These are phyloP conservation scores for Rhynchonycteris naso DNA, from an alignment of 2,797 vertebrate species.

Conservation along the genomic window DNA sequence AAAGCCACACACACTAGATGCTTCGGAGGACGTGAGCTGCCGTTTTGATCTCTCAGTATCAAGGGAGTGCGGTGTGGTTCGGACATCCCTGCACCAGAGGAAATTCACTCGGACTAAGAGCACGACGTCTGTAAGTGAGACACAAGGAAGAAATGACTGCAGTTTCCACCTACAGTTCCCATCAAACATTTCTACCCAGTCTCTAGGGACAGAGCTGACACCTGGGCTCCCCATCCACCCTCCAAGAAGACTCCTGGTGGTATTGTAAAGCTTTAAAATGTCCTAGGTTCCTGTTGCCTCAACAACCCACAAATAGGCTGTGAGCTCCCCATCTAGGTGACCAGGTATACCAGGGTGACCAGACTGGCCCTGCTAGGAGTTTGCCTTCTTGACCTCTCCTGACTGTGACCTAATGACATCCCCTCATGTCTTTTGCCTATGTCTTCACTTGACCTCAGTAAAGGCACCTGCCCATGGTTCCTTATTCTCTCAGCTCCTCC, in stretches of 20 bases:
- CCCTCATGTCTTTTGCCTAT: neutral
- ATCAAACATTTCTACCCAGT: neutral
- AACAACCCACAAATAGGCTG: neutral
- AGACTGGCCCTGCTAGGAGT: neutral
- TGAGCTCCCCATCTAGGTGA: neutral
- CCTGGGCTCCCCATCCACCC: neutral
- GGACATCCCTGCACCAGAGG: neutral
- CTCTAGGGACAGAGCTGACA: neutral
- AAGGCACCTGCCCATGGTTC: neutral
- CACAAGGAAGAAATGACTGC: fast-evolving
- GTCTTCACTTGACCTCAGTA: no score
- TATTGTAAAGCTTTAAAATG: neutral
- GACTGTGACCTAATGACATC: neutral
- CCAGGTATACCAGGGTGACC: neutral
- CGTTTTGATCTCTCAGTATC: neutral
- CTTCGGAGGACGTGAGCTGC: neutral
- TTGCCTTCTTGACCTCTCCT: neutral
- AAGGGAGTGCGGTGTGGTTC: neutral
- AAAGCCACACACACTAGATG: neutral
- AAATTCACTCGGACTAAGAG: neutral
- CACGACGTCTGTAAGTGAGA: neutral
- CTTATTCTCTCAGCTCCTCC: neutral
- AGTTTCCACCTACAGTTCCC: fast-evolving
- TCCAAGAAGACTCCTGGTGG: neutral
- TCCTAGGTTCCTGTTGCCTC: neutral